A percentile compares a stretch with the other conserved stretches of the same genome.
phyloP scores from a whole-genome alignment of 2,797 vertebrate species.

The Phrynocephalus forsythii region DNA sequence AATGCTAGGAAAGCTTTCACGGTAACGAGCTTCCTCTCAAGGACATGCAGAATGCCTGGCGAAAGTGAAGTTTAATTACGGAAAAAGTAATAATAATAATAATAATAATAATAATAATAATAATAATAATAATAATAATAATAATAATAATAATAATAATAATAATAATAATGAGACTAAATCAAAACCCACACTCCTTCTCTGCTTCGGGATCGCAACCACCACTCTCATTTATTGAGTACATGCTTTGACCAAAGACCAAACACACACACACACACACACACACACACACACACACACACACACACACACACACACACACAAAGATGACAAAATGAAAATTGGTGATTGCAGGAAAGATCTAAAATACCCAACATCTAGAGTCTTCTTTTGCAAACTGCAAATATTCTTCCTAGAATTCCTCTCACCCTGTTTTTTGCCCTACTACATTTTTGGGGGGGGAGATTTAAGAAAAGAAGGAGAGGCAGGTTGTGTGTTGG shows the following conservation, averaged over 20 bases:
- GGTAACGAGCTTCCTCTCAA: conserved; percentile 86
- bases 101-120: conserved; percentile 61
- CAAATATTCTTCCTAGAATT: too few relatives aligned
- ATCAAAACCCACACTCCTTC: conserved; percentile 69
- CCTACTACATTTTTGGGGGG: too few relatives aligned
- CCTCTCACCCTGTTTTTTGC: too few relatives aligned
- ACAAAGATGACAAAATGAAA: not conserved
- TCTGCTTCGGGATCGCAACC: conserved; percentile 23
- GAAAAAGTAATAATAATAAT: conserved; percentile 72
- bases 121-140: conserved; percentile 74
- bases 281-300: not conserved
- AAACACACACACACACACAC: not conserved
- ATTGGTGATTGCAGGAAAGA: not conserved
- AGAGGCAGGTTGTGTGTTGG: too few relatives aligned
- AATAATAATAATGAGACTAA: conserved; percentile 76
- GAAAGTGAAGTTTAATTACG: conserved; percentile 80
- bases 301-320: not conserved
- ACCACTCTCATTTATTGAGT: not conserved
- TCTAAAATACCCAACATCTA: not conserved
- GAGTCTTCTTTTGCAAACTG: too few relatives aligned
- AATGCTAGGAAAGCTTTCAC: conserved; percentile 88
- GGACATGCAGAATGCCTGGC: conserved; percentile 81
- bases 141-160: conserved; percentile 73
- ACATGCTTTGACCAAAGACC: not conserved
- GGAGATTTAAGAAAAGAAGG: too few relatives aligned